These are phyloP conservation scores for Coendou prehensilis DNA, from an alignment of 2,797 vertebrate genomes.

Conservation along the genomic window DNA sequence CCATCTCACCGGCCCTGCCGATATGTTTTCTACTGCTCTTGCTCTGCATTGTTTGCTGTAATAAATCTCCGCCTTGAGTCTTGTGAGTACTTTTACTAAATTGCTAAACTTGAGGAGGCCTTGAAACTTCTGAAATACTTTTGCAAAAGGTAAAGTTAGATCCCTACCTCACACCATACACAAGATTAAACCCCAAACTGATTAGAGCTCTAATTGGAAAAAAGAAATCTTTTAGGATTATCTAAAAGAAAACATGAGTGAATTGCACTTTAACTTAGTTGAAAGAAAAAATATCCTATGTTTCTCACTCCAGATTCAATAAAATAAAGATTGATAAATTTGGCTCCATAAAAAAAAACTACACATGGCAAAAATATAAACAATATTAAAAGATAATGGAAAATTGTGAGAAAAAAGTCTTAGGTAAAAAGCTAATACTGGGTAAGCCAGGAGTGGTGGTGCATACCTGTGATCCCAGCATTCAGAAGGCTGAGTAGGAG, in stretches of 20 bases:
- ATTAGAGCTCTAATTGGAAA: not conserved
- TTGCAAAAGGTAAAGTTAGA: constrained; percentile 8
- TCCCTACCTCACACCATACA: not conserved
- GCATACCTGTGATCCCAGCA: too few species aligned
- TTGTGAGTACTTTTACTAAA: constrained; percentile 6
- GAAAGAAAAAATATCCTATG: not conserved
- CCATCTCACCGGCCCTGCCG: not conserved
- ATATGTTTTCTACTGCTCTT: not conserved
- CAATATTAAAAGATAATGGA: not conserved
- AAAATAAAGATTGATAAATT: constrained; percentile 27
- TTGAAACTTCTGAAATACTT: not conserved
- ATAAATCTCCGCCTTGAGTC: not conserved
- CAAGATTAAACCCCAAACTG: constrained; percentile 8
- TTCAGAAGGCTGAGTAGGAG: too few species aligned
- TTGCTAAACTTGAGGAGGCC: not conserved
- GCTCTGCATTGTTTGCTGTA: not conserved
- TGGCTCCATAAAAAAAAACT: not conserved
- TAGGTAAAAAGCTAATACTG: not conserved
- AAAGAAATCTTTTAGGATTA: not conserved
- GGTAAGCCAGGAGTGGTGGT: too few species aligned
- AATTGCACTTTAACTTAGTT: not conserved
- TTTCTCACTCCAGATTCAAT: constrained; percentile 22
- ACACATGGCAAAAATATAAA: not conserved
- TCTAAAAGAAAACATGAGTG: not conserved
- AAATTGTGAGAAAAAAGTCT: constrained; percentile 10